Conservation (phyloP, 2,113 vertebrate species). For the Pterocles gutturalis region DNA sequence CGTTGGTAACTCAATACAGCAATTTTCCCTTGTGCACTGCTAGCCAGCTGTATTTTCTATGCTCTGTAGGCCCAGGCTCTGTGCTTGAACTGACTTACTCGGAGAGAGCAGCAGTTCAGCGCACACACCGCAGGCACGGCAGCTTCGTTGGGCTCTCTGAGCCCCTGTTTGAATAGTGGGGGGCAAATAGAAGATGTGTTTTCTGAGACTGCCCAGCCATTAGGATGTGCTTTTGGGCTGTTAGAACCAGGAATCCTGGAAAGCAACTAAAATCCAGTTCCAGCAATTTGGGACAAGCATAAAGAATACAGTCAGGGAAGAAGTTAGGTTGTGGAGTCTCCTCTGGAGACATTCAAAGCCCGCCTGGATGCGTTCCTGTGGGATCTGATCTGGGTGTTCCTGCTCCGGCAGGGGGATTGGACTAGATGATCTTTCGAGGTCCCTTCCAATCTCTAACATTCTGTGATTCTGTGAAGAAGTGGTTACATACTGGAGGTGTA, state of each 20-base stretch:
- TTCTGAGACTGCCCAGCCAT: neutral
- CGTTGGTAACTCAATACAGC: neutral
- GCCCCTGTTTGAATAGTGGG: neutral
- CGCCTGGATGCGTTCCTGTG: no score
- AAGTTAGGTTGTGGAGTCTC: no score
- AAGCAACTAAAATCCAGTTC: neutral
- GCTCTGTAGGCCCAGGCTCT: fast-evolving
- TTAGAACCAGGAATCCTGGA: neutral
- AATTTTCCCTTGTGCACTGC: neutral
- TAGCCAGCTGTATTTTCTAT: neutral
- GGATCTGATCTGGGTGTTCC: no score
- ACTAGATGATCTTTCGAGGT: no score
- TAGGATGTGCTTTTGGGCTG: neutral
- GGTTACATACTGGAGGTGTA: neutral
- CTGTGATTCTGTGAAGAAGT: no score
- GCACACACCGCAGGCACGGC: fast-evolving
- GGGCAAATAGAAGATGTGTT: neutral
- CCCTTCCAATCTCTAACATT: no score
- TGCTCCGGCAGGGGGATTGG: no score
- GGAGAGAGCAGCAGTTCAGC: neutral
- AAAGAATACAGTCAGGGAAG: neutral
- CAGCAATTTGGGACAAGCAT: neutral
- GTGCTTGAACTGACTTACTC: neutral
- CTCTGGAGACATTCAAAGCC: no score
- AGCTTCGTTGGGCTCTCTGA: neutral